Evolutionary conservation across 2,888 invertebrate species (phyloP), one percentile per base, ranked within the genome.

Genomic region (Macaria liturata): DNA sequence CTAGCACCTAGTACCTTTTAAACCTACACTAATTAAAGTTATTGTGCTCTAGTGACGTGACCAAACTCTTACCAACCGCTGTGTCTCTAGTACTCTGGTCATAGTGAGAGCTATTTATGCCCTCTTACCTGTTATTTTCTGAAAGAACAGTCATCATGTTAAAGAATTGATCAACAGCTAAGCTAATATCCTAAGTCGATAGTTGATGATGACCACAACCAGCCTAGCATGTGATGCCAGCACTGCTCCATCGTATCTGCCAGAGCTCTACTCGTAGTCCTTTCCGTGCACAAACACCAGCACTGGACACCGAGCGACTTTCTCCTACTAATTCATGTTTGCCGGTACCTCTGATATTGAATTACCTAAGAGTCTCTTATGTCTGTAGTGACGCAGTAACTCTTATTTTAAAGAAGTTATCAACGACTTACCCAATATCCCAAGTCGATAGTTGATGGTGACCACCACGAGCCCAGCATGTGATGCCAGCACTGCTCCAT

Each of bases 231-330:
- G 98, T 71, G 98, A 97, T 43, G 99, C 97, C 65, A 99, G 93
- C 39, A 99, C 97, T 54, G 97, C 96, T 54, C 98, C 99, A 81
- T 99, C 99, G 92, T 98, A 99, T 0, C 99, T 99, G 54, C 99
- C 99, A 47, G 98, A 97, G 83, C 98, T 98, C 97, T 98, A 98
- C 83, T 98, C 98, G 68, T 98, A 98, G 75, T 98, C 98, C 85
- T 96, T 95, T 3, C 98, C 98, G 80, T 98, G 98, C 61, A 99
- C 96, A 92, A 98, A 98, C 54, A 99, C 97, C 84, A 99, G 94
- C 57, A 98, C 98, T 30, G 98, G 98, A 83, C 95, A 96, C 78
- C 95, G 94, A 4, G 89, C 83, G 47, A 91, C 83, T 32, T n/a
- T n/a, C n/a, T n/a, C n/a, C n/a, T n/a, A n/a, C n/a, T n/a, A n/a